These are phyloP conservation scores for Odontomachus brunneus DNA, from an alignment of 1,140 invertebrate genomes.

Conservation along the genomic window DNA sequence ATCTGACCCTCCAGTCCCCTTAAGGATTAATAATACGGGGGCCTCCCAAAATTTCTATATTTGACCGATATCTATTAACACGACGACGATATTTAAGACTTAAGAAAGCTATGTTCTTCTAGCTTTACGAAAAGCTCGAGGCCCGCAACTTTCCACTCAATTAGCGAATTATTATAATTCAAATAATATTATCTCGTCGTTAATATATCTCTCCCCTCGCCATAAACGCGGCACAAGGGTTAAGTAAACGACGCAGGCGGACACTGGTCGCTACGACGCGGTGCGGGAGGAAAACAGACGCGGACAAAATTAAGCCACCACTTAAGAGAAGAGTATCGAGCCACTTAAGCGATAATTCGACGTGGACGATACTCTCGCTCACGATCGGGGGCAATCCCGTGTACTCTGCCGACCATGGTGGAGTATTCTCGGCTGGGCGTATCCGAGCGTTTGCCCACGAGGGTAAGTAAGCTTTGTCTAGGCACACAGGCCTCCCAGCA, in stretches of 20 bases:
- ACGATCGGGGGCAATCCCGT: constrained; percentile 60
- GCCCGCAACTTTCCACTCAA: too few relatives aligned
- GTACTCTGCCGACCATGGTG: constrained; percentile 59
- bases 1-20: too few relatives aligned
- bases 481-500: constrained; percentile 1
- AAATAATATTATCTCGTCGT: neutral
- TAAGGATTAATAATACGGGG: too few relatives aligned
- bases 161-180: too few relatives aligned
- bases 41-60: too few relatives aligned
- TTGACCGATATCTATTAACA: too few relatives aligned
- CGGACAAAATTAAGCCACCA: constrained; percentile 71
- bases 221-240: neutral
- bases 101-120: too few relatives aligned
- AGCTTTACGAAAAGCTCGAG: too few relatives aligned
- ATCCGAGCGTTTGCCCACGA: constrained; percentile 41
- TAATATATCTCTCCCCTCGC: neutral
- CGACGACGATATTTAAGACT: too few relatives aligned
- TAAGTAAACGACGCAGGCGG: neutral
- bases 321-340: constrained; percentile 74
- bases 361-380: constrained; percentile 66
- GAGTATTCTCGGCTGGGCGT: constrained; percentile 71
- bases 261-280: neutral
- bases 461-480: constrained; percentile 71
- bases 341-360: constrained; percentile 78
- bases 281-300: constrained; percentile 17